A percentile compares a stretch with the other conserved stretches of the same genome.
Conservation (phyloP, 2,113 vertebrate genomes). For the Pongo abelii region DNA sequence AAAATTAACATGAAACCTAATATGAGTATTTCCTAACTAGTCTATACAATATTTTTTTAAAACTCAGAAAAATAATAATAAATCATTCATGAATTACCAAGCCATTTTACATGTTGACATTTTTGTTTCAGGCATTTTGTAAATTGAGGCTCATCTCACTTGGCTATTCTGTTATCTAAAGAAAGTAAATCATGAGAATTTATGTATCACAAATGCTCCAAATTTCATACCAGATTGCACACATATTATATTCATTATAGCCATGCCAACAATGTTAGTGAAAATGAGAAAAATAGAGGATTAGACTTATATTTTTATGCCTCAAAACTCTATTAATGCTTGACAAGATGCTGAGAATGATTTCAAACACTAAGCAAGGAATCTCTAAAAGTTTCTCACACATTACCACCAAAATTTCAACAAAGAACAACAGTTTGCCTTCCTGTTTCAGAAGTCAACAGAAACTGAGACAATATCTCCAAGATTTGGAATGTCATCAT, state of each 20-base stretch:
- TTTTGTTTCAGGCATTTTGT: conserved; percentile 39
- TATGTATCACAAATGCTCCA: not conserved
- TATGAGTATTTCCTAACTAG: not conserved
- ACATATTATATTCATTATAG: not conserved
- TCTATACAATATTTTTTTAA: not conserved
- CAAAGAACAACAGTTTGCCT: not conserved
- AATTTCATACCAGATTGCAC: conserved; percentile 5
- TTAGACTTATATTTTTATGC: not conserved
- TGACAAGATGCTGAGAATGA: conserved; percentile 8
- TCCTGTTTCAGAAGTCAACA: not conserved
- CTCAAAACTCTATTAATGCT: not conserved
- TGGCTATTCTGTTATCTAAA: not conserved
- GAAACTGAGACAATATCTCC: not conserved
- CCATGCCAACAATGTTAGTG: not conserved
- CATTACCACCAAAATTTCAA: not conserved
- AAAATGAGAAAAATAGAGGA: not conserved
- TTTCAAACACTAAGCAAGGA: conserved; percentile 9
- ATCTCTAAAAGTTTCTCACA: conserved; percentile 28
- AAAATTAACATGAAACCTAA: not conserved
- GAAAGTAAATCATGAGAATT: not conserved
- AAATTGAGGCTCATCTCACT: not conserved
- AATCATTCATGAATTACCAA: not conserved
- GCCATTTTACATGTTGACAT: not conserved
- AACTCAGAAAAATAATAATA: not conserved
- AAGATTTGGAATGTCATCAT: not conserved